Evolutionary conservation across 1,140 invertebrate genomes (phyloP).

Genomic region (Uloborus diversus): DNA sequence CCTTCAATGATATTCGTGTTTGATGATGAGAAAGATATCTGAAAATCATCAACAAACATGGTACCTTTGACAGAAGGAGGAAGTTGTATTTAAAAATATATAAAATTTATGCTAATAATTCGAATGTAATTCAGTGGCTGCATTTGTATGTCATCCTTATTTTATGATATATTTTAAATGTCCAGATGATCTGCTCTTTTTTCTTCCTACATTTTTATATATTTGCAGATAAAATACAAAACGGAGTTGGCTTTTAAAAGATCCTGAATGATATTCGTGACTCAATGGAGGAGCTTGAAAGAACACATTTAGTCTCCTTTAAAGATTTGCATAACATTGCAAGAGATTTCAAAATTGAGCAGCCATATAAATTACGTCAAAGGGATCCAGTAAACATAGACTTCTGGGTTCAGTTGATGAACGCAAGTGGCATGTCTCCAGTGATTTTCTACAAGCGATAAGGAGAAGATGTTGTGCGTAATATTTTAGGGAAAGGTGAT

Average conservation of each 20-base stretch:
- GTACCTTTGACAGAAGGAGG: too few species aligned
- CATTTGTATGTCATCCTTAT: not conserved
- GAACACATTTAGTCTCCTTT: not conserved
- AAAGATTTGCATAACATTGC: slow-evolving; percentile 21
- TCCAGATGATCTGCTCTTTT: not conserved
- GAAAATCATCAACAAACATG: too few species aligned
- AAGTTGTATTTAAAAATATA: too few species aligned
- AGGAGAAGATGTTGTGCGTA: not conserved
- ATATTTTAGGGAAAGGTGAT: not conserved
- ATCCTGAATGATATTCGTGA: slow-evolving; percentile 11
- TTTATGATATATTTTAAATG: not conserved
- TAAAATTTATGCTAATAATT: too few species aligned
- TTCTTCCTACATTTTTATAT: not conserved
- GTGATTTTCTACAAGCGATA: slow-evolving; percentile 9
- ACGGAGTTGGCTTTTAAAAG: not conserved
- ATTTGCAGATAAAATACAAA: slow-evolving; percentile 1
- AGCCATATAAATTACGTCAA: not conserved
- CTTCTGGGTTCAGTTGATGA: slow-evolving; percentile 10
- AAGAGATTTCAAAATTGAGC: not conserved
- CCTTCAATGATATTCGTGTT: too few species aligned
- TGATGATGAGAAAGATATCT: too few species aligned
- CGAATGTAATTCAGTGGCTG: too few species aligned
- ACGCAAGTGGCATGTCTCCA: slow-evolving; percentile 1
- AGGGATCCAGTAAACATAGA: slow-evolving; percentile 13
- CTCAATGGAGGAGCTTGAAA: not conserved